phyloP scores from a whole-genome alignment of 1,140 invertebrate species.

The Calliopsis andreniformis region DNA sequence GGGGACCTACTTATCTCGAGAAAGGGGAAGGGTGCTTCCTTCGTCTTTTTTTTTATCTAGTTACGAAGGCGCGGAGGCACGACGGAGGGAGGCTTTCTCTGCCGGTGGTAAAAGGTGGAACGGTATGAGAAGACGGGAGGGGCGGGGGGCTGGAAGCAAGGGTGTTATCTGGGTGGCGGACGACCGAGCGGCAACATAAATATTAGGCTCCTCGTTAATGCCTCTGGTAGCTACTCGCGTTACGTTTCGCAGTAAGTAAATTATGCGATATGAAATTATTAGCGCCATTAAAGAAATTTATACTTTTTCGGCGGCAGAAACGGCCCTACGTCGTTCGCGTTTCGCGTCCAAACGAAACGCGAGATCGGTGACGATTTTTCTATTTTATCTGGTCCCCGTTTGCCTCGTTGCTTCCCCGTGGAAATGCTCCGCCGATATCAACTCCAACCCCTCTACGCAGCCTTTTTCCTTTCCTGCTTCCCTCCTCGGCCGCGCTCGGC shows the following conservation, averaged over 20 bases:
- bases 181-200: conserved; percentile 81
- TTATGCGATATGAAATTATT: conserved; percentile 83
- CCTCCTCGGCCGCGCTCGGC: conserved; percentile 42
- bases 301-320: conserved; percentile 74
- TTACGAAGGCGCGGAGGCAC: conserved; percentile 65
- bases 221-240: conserved; percentile 81
- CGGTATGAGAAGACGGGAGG: conserved; percentile 27
- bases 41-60: conserved; percentile 74
- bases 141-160: conserved; percentile 64
- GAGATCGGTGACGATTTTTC: conserved; percentile 79
- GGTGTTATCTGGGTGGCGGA: conserved; percentile 80
- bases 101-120: conserved; percentile 48
- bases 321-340: conserved; percentile 23
- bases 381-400: conserved; percentile 77
- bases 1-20: conserved; percentile 65
- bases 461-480: conserved; percentile 18
- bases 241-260: conserved; percentile 83
- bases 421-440: conserved; percentile 54
- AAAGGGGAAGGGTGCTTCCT: conserved; percentile 52
- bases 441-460: background rate
- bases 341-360: conserved; percentile 40
- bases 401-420: conserved; percentile 59
- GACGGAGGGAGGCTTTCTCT: conserved; percentile 43
- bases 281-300: conserved; percentile 83
- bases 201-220: conserved; percentile 82